Evolutionary conservation across 2,888 invertebrate species (phyloP), one percentile per base, ranked within the genome.

Genomic region (Cotesia congregata): DNA sequence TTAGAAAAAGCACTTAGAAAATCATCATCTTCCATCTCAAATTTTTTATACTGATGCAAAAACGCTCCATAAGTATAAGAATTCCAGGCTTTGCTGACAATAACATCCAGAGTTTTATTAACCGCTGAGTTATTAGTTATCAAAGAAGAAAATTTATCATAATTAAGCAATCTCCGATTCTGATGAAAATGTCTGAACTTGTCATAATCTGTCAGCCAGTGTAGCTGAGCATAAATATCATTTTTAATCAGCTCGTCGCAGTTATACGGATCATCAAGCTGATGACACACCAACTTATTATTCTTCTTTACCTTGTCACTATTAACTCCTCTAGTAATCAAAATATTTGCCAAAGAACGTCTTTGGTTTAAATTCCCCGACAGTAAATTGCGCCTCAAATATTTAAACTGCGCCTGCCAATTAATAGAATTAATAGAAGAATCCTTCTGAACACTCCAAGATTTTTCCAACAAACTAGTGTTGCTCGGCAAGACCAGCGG

Each of bases 11-110:
- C 88, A 79, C 88, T 84, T 67, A 90, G 82, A 83, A 92, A 91
- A 79, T 91, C 90, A 61, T 90, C 87, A 62, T 91, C 90, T 78
- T 90, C 89, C 60, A 91, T 83, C 59, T 90, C 90, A 83, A 87
- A 90, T 78, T 90, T 90, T 79, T 88, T 88, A 82, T 91, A 92
- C 77, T 91, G 91, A 86, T 92, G 91, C 60, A 91, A 82, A 84
- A 90, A 91, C 6, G 91, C 91, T 50, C 89, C 88, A 83, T 90
- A 88, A 1, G 87, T 86, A 82, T 90, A 92, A 75, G 90, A 86
- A 74, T 86, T 89, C 91, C 91, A 91, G 2, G 91, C 90, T 81
- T 90, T 90, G 6, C 87, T 86, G 38, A 91, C 83, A 41, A 91
- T 85, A 1, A 67, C 73, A 75, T 91, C 88, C 30, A 92, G 80